phyloP scores from a whole-genome alignment of 2,113 vertebrate species.

The Grus americana region DNA sequence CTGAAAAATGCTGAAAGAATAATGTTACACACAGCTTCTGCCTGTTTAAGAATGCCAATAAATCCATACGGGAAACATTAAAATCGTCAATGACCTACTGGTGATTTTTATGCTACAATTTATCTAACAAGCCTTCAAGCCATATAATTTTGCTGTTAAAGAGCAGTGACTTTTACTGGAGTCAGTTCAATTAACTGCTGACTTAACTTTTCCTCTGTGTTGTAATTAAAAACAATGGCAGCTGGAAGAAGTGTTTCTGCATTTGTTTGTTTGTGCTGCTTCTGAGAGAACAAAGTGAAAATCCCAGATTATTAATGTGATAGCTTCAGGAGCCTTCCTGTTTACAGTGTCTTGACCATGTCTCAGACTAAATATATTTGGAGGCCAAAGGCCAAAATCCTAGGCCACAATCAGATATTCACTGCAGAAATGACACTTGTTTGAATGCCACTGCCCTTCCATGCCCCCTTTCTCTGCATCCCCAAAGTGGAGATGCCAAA shows the following conservation, averaged over 20 bases:
- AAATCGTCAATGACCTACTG: background rate
- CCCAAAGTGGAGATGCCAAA: background rate
- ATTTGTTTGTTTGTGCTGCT: background rate
- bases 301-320: background rate
- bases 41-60: background rate
- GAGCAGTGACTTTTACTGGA: background rate
- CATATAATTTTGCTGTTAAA: background rate
- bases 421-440: background rate
- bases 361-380: background rate
- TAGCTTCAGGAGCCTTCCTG: constrained; percentile 6
- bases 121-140: constrained; percentile 4
- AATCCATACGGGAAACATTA: background rate
- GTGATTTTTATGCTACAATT: constrained; percentile 13
- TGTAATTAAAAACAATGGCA: constrained; percentile 14
- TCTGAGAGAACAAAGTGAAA: constrained; percentile 21
- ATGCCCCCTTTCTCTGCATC: background rate
- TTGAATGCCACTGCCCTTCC: background rate
- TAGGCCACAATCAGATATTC: background rate
- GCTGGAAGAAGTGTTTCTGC: background rate
- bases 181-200: constrained; percentile 5
- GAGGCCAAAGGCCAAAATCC: constrained; percentile 1
- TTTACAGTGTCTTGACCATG: background rate
- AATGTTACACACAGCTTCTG: background rate
- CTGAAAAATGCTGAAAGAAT: background rate
- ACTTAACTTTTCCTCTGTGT: background rate